Evolutionary conservation across 2,888 invertebrate genomes (phyloP).

Genomic region (Acanthococcus lagerstroemiae): DNA sequence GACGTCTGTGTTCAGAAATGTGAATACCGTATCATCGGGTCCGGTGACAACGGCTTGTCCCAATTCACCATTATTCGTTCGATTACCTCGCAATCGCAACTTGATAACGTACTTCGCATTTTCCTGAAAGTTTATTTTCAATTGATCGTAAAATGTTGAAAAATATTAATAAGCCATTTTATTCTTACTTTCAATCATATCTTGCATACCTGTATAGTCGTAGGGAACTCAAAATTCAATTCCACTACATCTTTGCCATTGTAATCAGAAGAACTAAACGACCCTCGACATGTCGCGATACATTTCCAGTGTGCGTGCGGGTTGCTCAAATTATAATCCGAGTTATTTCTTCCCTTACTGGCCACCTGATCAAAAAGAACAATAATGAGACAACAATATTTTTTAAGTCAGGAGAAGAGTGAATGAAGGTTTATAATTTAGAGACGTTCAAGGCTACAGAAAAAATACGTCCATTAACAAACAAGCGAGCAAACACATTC

Average conservation of each 20-base stretch:
- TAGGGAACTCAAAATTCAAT: constrained; percentile 79
- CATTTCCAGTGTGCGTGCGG: constrained; percentile 73
- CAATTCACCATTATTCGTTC: constrained; percentile 90
- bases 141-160: too few relatives aligned
- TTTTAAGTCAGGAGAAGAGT: not conserved
- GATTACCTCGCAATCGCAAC: constrained; percentile 77
- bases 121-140: constrained; percentile 50
- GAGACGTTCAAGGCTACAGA: too few relatives aligned
- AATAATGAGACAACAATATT: not conserved
- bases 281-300: constrained; percentile 70
- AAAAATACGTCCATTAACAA: too few relatives aligned
- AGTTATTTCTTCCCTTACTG: constrained; percentile 5
- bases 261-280: constrained; percentile 72
- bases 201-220: constrained; percentile 63
- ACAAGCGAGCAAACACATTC: too few relatives aligned
- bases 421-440: not conserved
- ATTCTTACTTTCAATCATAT: not conserved
- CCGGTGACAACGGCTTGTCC: constrained; percentile 81
- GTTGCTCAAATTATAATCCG: constrained; percentile 35
- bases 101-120: constrained; percentile 80
- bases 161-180: too few relatives aligned
- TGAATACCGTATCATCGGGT: constrained; percentile 83
- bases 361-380: constrained; percentile 1
- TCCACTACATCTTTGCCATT: constrained; percentile 75
- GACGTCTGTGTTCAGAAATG: constrained; percentile 80